phyloP scores from a whole-genome alignment of 2,797 vertebrate species.

The Mormyrus hasselquistii region DNA sequence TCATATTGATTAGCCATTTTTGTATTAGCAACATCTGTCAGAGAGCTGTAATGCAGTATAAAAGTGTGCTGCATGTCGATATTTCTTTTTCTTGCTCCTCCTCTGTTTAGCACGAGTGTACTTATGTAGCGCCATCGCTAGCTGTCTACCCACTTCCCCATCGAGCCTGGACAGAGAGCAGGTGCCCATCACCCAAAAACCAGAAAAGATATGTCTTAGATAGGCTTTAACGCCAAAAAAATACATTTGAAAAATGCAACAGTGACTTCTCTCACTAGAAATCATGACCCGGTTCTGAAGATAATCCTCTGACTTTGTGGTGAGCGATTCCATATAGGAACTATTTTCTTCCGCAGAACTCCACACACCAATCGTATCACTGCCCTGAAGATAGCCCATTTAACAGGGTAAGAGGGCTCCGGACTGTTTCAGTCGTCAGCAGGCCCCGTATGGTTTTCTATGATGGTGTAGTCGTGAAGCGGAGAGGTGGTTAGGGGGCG shows the following conservation, averaged over 20 bases:
- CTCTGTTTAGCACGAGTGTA: not conserved
- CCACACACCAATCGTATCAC: not conserved
- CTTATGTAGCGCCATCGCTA: not conserved
- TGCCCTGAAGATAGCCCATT: not conserved
- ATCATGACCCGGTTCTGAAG: not conserved
- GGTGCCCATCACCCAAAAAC: not conserved
- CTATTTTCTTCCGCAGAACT: not conserved
- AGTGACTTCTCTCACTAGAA: not conserved
- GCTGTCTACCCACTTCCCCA: not conserved
- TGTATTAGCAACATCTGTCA: not conserved
- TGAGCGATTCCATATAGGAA: not conserved
- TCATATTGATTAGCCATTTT: not conserved
- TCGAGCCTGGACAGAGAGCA: not conserved
- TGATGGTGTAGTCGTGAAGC: not conserved
- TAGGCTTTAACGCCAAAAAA: not conserved
- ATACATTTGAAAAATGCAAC: not conserved
- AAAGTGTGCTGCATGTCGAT: not conserved
- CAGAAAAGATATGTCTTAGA: not conserved
- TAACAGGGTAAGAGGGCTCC: not conserved
- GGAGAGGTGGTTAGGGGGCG: not conserved
- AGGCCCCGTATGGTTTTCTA: not conserved
- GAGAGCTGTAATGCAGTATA: not conserved
- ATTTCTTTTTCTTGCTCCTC: not conserved
- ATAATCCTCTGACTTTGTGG: not conserved
- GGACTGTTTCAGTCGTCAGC: not conserved